Conservation (phyloP, 2,797 vertebrate genomes). For the Anomalospiza imberbis region DNA sequence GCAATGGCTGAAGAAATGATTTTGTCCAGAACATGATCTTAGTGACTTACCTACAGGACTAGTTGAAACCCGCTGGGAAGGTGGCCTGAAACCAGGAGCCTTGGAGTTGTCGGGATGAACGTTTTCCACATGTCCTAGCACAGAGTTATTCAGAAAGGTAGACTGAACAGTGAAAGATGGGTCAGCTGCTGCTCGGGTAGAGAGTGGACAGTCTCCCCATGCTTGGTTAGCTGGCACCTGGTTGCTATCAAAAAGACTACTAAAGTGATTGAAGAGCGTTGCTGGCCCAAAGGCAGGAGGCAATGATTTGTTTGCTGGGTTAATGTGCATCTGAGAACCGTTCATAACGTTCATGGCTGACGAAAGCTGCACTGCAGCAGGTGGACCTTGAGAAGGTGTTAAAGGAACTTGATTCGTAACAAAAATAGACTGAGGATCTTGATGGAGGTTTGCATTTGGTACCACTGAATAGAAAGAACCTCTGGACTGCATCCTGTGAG, state of each 20-base stretch:
- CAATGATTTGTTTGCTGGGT: constrained; percentile 87
- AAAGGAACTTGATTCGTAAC: constrained; percentile 84
- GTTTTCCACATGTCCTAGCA: constrained; percentile 89
- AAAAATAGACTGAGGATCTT: constrained; percentile 91
- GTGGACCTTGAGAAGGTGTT: constrained; percentile 79
- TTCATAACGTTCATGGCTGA: constrained; percentile 92
- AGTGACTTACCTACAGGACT: constrained; percentile 90
- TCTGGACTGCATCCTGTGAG: constrained; percentile 92
- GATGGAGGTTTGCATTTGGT: constrained; percentile 80
- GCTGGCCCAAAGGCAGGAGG: constrained; percentile 90
- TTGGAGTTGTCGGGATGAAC: constrained; percentile 93
- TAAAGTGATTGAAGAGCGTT: constrained; percentile 95
- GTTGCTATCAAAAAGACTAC: constrained; percentile 95
- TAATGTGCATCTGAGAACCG: constrained; percentile 94
- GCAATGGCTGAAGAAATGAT: neutral
- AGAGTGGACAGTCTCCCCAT: constrained; percentile 92
- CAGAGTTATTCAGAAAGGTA: constrained; percentile 86
- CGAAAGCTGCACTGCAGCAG: constrained; percentile 84
- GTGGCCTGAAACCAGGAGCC: constrained; percentile 93
- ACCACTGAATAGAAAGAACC: constrained; percentile 90
- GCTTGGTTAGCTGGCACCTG: constrained; percentile 94
- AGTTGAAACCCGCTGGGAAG: constrained; percentile 89
- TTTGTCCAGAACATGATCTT: neutral
- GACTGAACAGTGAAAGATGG: constrained; percentile 88
- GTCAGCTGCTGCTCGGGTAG: constrained; percentile 87